Evolutionary conservation across 1,140 invertebrate species (phyloP).

Genomic region (Chlorops oryzae): DNA sequence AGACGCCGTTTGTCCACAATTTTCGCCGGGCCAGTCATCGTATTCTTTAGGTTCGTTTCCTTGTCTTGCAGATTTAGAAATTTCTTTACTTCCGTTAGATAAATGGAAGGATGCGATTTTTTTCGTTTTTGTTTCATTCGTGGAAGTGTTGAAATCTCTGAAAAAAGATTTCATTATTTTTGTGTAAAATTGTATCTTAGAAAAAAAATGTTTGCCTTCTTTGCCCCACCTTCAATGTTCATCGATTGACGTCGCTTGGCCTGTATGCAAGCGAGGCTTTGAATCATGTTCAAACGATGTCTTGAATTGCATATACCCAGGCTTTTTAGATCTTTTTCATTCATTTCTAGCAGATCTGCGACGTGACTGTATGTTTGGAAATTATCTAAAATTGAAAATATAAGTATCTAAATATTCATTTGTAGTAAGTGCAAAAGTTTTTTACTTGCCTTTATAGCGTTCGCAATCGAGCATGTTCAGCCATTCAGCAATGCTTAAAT

Average conservation of each 20-base stretch:
- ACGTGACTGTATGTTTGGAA: slow-evolving; percentile 51
- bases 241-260: slow-evolving; percentile 49
- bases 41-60: too few species aligned
- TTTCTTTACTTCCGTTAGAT: too few species aligned
- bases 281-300: slow-evolving; percentile 58
- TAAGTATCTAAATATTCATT: background rate
- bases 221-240: slow-evolving; percentile 38
- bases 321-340: slow-evolving; percentile 56
- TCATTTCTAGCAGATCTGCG: slow-evolving; percentile 55
- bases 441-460: slow-evolving; percentile 40
- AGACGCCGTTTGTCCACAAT: too few species aligned
- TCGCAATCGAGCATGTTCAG: slow-evolving; percentile 34
- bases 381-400: slow-evolving; percentile 19
- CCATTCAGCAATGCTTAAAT: slow-evolving; percentile 37
- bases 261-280: slow-evolving; percentile 57
- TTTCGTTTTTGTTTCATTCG: too few species aligned
- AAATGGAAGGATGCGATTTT: too few species aligned
- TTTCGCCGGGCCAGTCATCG: too few species aligned
- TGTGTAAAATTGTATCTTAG: too few species aligned
- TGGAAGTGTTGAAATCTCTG: too few species aligned
- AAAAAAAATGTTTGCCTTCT: too few species aligned
- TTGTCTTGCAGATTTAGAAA: too few species aligned
- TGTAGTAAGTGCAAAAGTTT: background rate
- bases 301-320: slow-evolving; percentile 57
- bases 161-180: too few species aligned